phyloP scores from a whole-genome alignment of 2,888 invertebrate genomes.

The Amiota minor region DNA sequence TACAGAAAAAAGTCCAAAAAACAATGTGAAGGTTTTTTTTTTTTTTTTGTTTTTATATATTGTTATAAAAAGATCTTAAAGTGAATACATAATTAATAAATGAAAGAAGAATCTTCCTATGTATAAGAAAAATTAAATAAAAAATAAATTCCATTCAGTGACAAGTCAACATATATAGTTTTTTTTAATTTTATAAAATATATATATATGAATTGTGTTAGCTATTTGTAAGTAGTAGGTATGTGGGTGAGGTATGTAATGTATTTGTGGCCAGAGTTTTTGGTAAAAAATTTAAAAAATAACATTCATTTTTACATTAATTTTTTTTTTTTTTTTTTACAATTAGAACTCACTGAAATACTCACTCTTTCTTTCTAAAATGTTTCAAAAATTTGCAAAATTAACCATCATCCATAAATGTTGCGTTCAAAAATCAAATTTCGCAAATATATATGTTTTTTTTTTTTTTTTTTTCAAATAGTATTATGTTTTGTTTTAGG shows the following conservation, averaged over 20 bases:
- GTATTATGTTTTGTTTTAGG: slow-evolving; percentile 43
- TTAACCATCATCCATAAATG: slow-evolving; percentile 65
- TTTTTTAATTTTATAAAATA: no score
- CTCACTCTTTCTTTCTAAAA: slow-evolving; percentile 74
- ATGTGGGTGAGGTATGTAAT: no score
- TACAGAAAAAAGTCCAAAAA: slow-evolving; percentile 27
- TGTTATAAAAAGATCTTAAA: no score
- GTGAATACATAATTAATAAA: no score
- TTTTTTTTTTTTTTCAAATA: slow-evolving; percentile 28
- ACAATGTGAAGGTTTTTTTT: not conserved
- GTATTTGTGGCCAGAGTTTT: no score
- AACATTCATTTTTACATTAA: slow-evolving; percentile 7
- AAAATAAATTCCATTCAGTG: no score
- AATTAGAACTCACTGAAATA: slow-evolving; percentile 60
- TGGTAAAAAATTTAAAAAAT: not conserved
- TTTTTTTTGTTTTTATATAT: no score
- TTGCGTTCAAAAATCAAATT: slow-evolving; percentile 68
- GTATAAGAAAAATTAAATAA: not conserved
- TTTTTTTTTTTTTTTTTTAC: slow-evolving; percentile 14
- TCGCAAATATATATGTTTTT: slow-evolving; percentile 54
- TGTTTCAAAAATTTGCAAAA: slow-evolving; percentile 58
- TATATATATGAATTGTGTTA: no score
- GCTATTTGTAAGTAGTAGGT: no score
- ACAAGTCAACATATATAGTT: no score
- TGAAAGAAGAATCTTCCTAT: not conserved